These are phyloP conservation scores for Struthio camelus DNA, from an alignment of 2,113 vertebrate genomes.

Conservation along the genomic window DNA sequence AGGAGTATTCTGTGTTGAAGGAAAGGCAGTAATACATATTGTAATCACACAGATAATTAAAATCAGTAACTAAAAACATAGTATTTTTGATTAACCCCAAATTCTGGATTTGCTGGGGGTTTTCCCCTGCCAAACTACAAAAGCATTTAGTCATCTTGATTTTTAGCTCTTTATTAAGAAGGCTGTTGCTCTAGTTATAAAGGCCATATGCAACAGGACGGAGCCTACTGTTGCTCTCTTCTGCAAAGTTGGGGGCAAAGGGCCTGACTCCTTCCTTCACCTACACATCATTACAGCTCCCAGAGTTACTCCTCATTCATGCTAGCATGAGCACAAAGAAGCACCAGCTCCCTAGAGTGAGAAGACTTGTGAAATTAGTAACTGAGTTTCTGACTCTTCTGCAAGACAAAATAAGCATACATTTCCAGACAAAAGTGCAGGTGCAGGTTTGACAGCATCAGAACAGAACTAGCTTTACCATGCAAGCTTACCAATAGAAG, in stretches of 20 bases:
- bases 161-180: neutral
- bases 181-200: neutral
- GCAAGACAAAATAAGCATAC: neutral
- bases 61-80: neutral
- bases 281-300: neutral
- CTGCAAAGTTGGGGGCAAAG: neutral
- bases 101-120: neutral
- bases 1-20: neutral
- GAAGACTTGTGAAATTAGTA: neutral
- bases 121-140: neutral
- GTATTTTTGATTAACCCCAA: neutral
- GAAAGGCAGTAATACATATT: neutral
- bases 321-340: accelerated
- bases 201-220: neutral
- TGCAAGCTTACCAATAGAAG: conserved; percentile 89
- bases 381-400: neutral
- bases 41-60: neutral
- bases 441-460: neutral
- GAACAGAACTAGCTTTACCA: neutral
- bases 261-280: neutral
- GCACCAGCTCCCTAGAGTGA: neutral
- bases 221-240: neutral
- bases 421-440: neutral
- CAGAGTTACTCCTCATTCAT: neutral
- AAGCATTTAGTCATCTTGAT: neutral